phyloP scores from a whole-genome alignment of 64 coral and sea anemone genomes.

The Cladopsammia gracilis region DNA sequence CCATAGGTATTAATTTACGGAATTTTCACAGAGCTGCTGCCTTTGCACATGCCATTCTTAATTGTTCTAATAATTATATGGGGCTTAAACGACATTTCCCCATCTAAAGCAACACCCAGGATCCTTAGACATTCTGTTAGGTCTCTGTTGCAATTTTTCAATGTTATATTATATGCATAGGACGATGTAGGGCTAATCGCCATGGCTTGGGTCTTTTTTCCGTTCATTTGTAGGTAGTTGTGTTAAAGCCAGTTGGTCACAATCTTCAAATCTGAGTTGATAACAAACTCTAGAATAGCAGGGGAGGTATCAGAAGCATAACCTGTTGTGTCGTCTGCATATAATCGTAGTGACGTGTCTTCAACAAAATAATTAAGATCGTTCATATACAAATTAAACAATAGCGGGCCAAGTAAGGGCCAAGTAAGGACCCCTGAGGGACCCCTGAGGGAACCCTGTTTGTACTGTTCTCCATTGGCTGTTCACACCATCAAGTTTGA shows the following conservation, averaged over 20 bases:
- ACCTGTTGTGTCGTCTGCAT: constrained; percentile 59
- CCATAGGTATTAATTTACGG: constrained; percentile 44
- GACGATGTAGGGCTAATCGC: constrained; percentile 20
- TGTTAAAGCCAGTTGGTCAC: constrained; percentile 17
- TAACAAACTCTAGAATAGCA: constrained; percentile 20
- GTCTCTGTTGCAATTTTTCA: constrained; percentile 18
- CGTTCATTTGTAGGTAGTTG: constrained; percentile 48
- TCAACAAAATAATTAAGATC: neutral
- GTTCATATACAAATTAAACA: constrained; percentile 32
- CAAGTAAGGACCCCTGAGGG: constrained; percentile 14
- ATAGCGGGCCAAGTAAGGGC: too few species aligned
- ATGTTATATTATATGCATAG: constrained; percentile 34
- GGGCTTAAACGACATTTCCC: too few species aligned
- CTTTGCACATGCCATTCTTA: too few species aligned
- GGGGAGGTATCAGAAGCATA: constrained; percentile 43
- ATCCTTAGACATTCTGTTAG: constrained; percentile 19
- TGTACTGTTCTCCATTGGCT: constrained; percentile 15
- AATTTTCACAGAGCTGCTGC: too few species aligned
- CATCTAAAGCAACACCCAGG: constrained; percentile 22
- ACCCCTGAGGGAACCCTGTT: constrained; percentile 38
- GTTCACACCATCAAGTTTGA: neutral
- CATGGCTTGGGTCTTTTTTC: constrained; percentile 45
- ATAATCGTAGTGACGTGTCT: constrained; percentile 35
- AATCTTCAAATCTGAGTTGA: constrained; percentile 33
- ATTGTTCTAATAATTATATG: too few species aligned